Evolutionary conservation across 1,140 invertebrate genomes (phyloP), one percentile per base, ranked within the genome.

Genomic region (Leptinotarsa texana): DNA sequence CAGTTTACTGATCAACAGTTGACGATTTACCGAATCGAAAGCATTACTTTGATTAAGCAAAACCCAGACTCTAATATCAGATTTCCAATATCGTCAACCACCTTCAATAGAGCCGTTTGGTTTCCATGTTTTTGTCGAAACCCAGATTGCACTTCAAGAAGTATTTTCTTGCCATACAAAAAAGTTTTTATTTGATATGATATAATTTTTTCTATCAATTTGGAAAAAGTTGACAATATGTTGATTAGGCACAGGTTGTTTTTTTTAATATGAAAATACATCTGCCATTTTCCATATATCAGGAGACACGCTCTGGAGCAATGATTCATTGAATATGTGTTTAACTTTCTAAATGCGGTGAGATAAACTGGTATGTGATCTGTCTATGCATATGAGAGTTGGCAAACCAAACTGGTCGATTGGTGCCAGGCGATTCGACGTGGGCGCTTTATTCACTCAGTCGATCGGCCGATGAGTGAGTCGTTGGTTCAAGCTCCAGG

Each of bases 1-100:
- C 57, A 62, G 13, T 62, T 62, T 62, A 62, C 57, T 62, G 57
- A 61, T 61, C 17, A 61, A 21, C 21, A 62, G 8, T 62, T 62
- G 17, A 61, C 17, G 18, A 62, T 62, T 62, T n/a, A 62, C 61
- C 61, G 21, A 62, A 11, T 62, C 13, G 13, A 62, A 62, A n/a
- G 8, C 15, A 3, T 62, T 13, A 62, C 15, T 62, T 62, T 62
- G 61, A 62, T 62, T 2, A 21, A 62, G 61, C 61, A 62, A n/a
- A 62, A 62, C 15, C 11, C 0, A 11, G 21, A 3, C 17, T n/a
- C 0, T n/a, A 21, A 62, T 21, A 62, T 17, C 57, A n/a, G 13
- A n/a, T 17, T 62, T 62, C 21, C 61, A 11, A 62, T 17, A n/a
- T 62, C 57, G 17, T 62, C 57, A 21, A 3, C 6, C 57, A 62